A percentile compares a stretch with the other conserved stretches of the same genome.
These are phyloP conservation scores for Cordilura impudica DNA, from an alignment of 2,888 invertebrate species.

Conservation along the genomic window DNA sequence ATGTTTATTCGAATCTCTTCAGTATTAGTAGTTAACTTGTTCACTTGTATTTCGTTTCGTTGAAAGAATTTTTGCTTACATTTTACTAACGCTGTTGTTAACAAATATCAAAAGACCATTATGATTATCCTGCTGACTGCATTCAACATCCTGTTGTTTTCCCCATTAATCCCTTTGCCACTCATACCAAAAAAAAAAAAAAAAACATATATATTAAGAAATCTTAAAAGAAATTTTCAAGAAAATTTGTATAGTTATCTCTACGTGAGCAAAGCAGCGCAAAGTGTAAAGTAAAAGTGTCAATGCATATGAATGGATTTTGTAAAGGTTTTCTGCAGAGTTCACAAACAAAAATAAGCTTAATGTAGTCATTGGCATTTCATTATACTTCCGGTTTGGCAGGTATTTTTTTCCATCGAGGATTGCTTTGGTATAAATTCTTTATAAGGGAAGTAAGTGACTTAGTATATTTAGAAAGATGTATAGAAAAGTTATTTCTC, in stretches of 20 bases:
- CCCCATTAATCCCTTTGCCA: not conserved
- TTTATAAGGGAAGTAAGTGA: conserved; percentile 34
- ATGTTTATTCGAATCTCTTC: conserved; percentile 33
- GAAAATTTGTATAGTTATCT: conserved; percentile 64
- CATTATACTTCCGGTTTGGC: conserved; percentile 48
- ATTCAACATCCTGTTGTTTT: conserved; percentile 58
- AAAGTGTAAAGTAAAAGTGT: conserved; percentile 53
- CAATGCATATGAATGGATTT: conserved; percentile 58
- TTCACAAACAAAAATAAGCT: not conserved
- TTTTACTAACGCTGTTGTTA: conserved; percentile 34
- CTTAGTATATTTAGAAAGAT: conserved; percentile 5
- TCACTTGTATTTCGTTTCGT: conserved; percentile 27
- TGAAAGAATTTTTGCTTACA: conserved; percentile 33
- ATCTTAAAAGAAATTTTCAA: conserved; percentile 68
- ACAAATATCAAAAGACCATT: conserved; percentile 60
- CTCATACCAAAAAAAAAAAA: not conserved
- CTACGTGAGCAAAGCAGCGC: conserved; percentile 50
- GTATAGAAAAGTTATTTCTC: too few relatives aligned
- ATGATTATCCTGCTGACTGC: conserved; percentile 64
- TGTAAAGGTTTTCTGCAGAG: not conserved
- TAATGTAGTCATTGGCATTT: conserved; percentile 57
- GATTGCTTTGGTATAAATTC: not conserved
- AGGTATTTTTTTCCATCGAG: conserved; percentile 1
- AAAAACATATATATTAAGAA: not conserved
- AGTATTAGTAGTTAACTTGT: conserved; percentile 4